Percentiles rank a stretch among this genome's conserved stretches.
Conservation (phyloP, 2,797 vertebrate genomes). For the Leptoclinus maculatus region DNA sequence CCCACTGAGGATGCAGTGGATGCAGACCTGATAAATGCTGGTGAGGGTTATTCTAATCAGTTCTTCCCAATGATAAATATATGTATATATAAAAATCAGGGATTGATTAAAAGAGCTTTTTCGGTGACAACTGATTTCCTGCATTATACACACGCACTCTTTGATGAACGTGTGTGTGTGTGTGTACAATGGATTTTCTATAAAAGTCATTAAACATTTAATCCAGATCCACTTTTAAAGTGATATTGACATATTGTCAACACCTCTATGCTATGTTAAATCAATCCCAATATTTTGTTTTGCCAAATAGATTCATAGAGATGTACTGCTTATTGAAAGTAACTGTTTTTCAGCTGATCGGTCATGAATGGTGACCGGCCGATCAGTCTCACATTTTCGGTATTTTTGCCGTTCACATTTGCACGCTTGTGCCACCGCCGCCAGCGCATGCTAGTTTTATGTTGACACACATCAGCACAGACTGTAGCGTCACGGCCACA, state of each 20-base stretch:
- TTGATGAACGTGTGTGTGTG: neutral
- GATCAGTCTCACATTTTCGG: too few species aligned
- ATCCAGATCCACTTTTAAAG: neutral
- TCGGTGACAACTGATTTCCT: neutral
- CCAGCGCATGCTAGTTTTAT: too few species aligned
- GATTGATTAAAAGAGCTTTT: neutral
- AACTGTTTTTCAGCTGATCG: too few species aligned
- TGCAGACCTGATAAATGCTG: conserved; percentile 97
- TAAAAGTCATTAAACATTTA: neutral
- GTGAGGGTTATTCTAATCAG: conserved; percentile 76
- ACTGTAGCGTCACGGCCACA: too few species aligned
- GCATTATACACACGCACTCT: neutral
- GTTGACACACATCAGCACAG: too few species aligned
- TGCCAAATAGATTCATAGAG: neutral
- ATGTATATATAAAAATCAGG: neutral
- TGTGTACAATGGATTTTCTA: neutral
- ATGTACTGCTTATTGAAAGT: too few species aligned
- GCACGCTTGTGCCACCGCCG: too few species aligned
- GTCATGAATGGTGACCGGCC: too few species aligned
- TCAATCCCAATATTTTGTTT: conserved; percentile 10
- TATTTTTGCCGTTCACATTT: too few species aligned
- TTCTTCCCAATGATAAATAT: neutral
- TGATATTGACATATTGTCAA: neutral
- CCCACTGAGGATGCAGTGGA: conserved; percentile 91
- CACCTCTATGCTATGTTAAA: conserved; percentile 4